phyloP scores from a whole-genome alignment of 2,113 vertebrate species.

The Callocephalon fimbriatum region DNA sequence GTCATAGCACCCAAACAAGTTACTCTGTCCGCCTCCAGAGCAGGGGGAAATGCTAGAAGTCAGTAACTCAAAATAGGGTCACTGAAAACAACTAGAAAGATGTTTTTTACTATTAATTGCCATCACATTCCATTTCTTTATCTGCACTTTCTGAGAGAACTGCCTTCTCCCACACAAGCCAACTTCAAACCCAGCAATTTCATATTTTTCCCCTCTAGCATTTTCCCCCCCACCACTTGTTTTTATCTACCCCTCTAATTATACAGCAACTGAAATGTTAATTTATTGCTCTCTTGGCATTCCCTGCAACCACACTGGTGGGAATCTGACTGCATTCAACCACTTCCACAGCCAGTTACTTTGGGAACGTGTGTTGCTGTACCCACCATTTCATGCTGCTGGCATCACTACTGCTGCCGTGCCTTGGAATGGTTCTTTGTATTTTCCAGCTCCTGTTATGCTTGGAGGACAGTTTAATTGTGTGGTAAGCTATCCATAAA shows the following conservation, averaged over 20 bases:
- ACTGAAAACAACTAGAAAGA: background rate
- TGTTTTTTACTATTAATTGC: background rate
- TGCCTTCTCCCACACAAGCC: background rate
- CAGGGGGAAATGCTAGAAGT: background rate
- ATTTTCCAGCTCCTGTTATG: background rate
- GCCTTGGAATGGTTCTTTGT: background rate
- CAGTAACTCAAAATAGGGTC: background rate
- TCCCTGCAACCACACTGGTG: background rate
- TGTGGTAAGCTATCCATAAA: background rate
- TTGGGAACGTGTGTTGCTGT: background rate
- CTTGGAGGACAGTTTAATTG: background rate
- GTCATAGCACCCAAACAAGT: background rate
- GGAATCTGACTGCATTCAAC: background rate
- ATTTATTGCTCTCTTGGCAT: background rate
- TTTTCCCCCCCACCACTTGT: background rate
- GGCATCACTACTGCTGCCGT: background rate
- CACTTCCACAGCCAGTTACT: background rate
- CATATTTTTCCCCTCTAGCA: background rate
- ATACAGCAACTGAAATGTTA: background rate
- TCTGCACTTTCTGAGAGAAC: background rate
- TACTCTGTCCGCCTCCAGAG: background rate
- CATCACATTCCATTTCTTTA: background rate
- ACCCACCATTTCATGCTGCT: background rate
- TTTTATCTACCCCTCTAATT: slow-evolving; percentile 22
- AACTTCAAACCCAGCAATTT: background rate